Evolutionary conservation across 2,888 invertebrate species (phyloP).

Genomic region (Parnassius smintheus): DNA sequence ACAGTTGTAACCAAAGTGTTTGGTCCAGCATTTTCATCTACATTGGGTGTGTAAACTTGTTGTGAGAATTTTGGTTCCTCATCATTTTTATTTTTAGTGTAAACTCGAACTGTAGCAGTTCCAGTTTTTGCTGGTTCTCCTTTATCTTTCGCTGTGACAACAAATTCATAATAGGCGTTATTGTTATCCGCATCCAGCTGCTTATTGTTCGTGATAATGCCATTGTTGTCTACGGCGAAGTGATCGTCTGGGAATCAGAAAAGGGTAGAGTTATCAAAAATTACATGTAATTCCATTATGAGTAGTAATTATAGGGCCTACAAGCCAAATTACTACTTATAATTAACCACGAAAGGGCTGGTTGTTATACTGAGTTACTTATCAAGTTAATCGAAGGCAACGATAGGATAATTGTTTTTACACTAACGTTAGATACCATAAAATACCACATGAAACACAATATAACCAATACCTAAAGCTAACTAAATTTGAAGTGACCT

Average conservation of each 20-base stretch:
- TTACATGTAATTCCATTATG: background rate
- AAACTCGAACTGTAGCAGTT: conserved; percentile 95
- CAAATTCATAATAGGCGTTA: conserved; percentile 97
- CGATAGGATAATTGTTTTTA: too few relatives aligned
- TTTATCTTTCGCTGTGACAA: conserved; percentile 96
- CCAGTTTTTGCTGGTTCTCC: conserved; percentile 96
- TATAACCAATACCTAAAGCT: too few relatives aligned
- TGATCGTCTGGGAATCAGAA: conserved; percentile 88
- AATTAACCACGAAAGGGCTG: too few relatives aligned
- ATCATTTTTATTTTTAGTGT: conserved; percentile 99
- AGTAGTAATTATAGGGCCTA: background rate
- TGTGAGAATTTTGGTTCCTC: conserved; percentile 98
- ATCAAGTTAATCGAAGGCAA: too few relatives aligned
- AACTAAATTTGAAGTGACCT: too few relatives aligned
- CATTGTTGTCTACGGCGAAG: conserved; percentile 95
- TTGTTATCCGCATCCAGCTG: conserved; percentile 97
- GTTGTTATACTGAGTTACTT: too few relatives aligned
- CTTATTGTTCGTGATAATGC: conserved; percentile 95
- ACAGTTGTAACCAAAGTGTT: conserved; percentile 97
- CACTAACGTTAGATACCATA: too few relatives aligned
- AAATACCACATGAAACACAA: too few relatives aligned
- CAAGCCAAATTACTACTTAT: too few relatives aligned
- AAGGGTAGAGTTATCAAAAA: background rate
- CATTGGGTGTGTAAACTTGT: conserved; percentile 97
- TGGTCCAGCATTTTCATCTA: conserved; percentile 97